Evolutionary conservation across 2,797 vertebrate genomes (phyloP).

Genomic region (Neoniphon sammara): DNA sequence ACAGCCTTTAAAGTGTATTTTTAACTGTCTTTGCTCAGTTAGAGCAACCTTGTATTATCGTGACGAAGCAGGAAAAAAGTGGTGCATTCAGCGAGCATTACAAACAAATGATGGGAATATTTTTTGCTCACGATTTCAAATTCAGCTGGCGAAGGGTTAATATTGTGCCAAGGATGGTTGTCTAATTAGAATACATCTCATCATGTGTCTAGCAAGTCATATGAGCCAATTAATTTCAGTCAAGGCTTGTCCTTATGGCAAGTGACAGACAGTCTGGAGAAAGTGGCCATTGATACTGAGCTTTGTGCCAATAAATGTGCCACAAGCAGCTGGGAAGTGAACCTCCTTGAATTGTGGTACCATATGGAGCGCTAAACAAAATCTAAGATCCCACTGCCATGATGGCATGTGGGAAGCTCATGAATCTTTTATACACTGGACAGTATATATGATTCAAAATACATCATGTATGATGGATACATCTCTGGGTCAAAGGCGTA

Average conservation of each 20-base stretch:
- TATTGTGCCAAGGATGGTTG: constrained; percentile 2
- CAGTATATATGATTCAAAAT: constrained; percentile 17
- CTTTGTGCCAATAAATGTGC: constrained; percentile 86
- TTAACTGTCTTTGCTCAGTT: constrained; percentile 9
- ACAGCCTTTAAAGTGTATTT: constrained; percentile 7
- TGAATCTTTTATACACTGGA: constrained; percentile 28
- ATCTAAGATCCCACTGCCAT: constrained; percentile 63
- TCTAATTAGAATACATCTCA: constrained; percentile 57
- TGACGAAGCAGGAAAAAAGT: neutral
- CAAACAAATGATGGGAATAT: neutral
- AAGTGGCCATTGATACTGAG: constrained; percentile 67
- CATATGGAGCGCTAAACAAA: constrained; percentile 86
- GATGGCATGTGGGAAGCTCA: constrained; percentile 36
- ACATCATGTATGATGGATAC: constrained; percentile 10
- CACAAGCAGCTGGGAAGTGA: constrained; percentile 86
- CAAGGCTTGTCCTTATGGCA: constrained; percentile 63
- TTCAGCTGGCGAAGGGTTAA: constrained; percentile 13
- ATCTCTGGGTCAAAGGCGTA: constrained; percentile 26
- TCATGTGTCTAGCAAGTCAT: constrained; percentile 60
- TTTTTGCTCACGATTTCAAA: constrained; percentile 1
- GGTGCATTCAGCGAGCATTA: too few species aligned
- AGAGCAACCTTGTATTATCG: neutral
- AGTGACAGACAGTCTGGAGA: constrained; percentile 75
- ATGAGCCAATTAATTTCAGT: constrained; percentile 64
- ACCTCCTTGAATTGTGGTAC: constrained; percentile 83